phyloP scores from a whole-genome alignment of 2,797 vertebrate genomes.

The Enteromius argenteus region DNA sequence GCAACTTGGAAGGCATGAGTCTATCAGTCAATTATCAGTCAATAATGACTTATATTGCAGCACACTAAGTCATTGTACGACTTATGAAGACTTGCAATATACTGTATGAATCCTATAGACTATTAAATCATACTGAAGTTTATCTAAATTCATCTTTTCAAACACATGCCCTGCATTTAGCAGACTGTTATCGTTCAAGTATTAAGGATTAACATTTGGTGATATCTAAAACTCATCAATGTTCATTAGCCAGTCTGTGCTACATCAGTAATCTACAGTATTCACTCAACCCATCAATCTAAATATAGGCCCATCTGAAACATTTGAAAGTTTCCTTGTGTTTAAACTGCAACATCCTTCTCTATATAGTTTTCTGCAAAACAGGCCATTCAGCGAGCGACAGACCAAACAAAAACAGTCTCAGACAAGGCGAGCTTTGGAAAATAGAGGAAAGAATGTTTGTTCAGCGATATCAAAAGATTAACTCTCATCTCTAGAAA shows the following conservation, averaged over 20 bases:
- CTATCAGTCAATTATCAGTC: background rate
- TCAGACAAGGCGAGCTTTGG: slow-evolving; percentile 56
- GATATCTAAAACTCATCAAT: slow-evolving; percentile 21
- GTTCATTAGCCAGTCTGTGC: slow-evolving; percentile 14
- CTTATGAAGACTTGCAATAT: background rate
- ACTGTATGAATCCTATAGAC: background rate
- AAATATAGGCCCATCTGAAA: slow-evolving; percentile 17
- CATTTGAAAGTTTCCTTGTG: slow-evolving; percentile 2
- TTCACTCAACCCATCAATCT: slow-evolving; percentile 8
- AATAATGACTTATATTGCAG: background rate
- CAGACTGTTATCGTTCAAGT: slow-evolving; percentile 35
- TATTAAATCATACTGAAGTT: background rate
- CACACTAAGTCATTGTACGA: background rate
- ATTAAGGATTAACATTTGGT: slow-evolving; percentile 27
- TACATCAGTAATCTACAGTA: slow-evolving; percentile 34
- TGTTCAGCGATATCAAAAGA: slow-evolving; percentile 62
- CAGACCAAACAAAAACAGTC: slow-evolving; percentile 66
- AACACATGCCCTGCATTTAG: background rate
- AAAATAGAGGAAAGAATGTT: slow-evolving; percentile 61
- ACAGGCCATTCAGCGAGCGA: slow-evolving; percentile 52
- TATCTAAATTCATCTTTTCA: background rate
- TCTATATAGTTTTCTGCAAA: slow-evolving; percentile 47
- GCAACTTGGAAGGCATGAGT: background rate
- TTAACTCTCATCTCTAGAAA: slow-evolving; percentile 59
- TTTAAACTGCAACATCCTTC: slow-evolving; percentile 50